A percentile compares a stretch with the other conserved stretches of the same genome.
phyloP scores from a whole-genome alignment of 2,113 vertebrate genomes.

The Aphelocoma coerulescens region DNA sequence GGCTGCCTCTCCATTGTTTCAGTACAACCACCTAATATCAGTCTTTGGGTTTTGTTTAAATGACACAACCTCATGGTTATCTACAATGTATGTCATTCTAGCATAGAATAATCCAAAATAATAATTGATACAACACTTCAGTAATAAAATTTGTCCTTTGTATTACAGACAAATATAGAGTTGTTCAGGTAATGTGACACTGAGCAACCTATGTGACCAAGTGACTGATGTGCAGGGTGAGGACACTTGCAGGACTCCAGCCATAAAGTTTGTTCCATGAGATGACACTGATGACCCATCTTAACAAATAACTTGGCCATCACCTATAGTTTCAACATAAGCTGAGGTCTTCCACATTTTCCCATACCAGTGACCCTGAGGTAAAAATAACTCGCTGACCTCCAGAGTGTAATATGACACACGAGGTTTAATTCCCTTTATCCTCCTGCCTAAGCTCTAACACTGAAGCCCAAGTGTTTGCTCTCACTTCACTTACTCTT shows the following conservation, averaged over 20 bases:
- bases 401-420: neutral
- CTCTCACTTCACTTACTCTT: neutral
- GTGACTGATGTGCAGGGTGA: neutral
- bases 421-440: neutral
- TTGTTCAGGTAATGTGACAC: neutral
- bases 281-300: neutral
- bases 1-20: neutral
- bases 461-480: neutral
- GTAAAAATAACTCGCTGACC: constrained; percentile 37
- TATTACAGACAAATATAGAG: neutral
- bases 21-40: neutral
- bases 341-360: neutral
- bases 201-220: neutral
- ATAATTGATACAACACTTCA: neutral
- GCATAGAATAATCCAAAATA: neutral
- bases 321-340: neutral
- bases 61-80: neutral
- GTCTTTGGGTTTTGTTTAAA: neutral
- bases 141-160: neutral
- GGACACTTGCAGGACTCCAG: neutral
- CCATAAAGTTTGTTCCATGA: neutral
- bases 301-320: neutral
- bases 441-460: neutral
- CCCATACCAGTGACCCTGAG: neutral
- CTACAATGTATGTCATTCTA: neutral